A percentile compares a stretch with the other conserved stretches of the same genome.
Evolutionary conservation across 1,140 invertebrate species (phyloP).

Genomic region (Drosophila murphyi): DNA sequence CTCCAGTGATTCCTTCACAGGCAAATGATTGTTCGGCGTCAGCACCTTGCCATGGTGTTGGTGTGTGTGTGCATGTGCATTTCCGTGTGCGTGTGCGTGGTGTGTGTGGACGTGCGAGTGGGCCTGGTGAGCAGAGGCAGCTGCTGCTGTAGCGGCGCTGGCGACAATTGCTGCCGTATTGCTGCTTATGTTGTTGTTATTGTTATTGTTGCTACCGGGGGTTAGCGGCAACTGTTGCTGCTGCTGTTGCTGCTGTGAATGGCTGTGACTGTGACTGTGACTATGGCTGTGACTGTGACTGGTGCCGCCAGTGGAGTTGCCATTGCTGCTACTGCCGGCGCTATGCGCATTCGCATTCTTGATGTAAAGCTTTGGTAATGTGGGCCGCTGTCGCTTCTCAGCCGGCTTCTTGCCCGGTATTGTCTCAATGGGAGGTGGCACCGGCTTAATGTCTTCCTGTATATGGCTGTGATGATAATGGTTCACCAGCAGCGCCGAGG

Average conservation of each 20-base stretch:
- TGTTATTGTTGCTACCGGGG: slow-evolving; percentile 30
- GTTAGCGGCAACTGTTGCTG: slow-evolving; percentile 43
- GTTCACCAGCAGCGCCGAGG: slow-evolving; percentile 82
- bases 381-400: slow-evolving; percentile 86
- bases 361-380: slow-evolving; percentile 90
- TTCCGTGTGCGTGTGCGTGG: slow-evolving; percentile 7
- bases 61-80: slow-evolving; percentile 33
- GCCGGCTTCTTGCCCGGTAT: slow-evolving; percentile 92
- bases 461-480: slow-evolving; percentile 85
- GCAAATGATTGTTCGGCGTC: slow-evolving; percentile 81
- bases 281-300: slow-evolving; percentile 74
- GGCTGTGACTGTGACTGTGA: slow-evolving; percentile 55
- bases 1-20: slow-evolving; percentile 72
- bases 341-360: slow-evolving; percentile 87
- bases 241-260: slow-evolving; percentile 39
- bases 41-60: slow-evolving; percentile 76
- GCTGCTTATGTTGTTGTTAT: slow-evolving; percentile 34
- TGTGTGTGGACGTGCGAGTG: slow-evolving; percentile 46
- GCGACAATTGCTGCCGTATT: slow-evolving; percentile 61
- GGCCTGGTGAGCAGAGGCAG: slow-evolving; percentile 57
- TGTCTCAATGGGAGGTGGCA: slow-evolving; percentile 95
- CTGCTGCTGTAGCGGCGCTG: slow-evolving; percentile 60
- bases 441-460: slow-evolving; percentile 89
- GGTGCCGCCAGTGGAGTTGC: slow-evolving; percentile 78
- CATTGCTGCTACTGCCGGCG: slow-evolving; percentile 75